These are phyloP conservation scores for Actinostola sp. DNA, from an alignment of 92 coral and sea anemone genomes.

Conservation along the genomic window DNA sequence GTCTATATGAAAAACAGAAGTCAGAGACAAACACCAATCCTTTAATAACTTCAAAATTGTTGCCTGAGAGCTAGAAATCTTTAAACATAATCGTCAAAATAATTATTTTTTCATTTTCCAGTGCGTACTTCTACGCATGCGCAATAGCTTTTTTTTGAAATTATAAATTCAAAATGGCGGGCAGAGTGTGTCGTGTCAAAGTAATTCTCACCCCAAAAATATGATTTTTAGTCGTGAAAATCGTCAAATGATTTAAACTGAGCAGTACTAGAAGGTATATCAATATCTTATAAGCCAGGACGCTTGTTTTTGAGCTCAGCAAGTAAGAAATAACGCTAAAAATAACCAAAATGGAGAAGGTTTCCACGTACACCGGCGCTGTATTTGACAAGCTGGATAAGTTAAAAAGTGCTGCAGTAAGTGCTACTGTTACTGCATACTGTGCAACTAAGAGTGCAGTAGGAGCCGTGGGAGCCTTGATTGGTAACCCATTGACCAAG, in stretches of 20 bases:
- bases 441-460: conserved; percentile 88
- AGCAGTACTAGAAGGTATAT: neutral
- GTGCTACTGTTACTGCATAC: conserved; percentile 80
- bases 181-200: conserved; percentile 20
- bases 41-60: too few species aligned
- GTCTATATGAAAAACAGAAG: too few species aligned
- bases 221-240: neutral
- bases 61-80: too few species aligned
- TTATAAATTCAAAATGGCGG: conserved; percentile 53
- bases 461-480: conserved; percentile 83
- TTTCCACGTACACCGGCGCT: conserved; percentile 68
- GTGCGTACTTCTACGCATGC: conserved; percentile 6
- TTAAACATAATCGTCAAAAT: too few species aligned
- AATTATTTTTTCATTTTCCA: too few species aligned
- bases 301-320: neutral
- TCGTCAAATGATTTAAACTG: neutral
- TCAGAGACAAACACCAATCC: too few species aligned
- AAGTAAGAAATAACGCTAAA: neutral
- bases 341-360: conserved; percentile 43
- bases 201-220: neutral
- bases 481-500: conserved; percentile 91
- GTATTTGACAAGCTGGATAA: conserved; percentile 73
- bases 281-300: neutral
- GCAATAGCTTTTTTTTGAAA: too few species aligned
- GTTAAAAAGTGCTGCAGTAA: conserved; percentile 69